Conservation (phyloP, 2,113 vertebrate genomes). For the Speoplatyrhinus poulsoni region DNA sequence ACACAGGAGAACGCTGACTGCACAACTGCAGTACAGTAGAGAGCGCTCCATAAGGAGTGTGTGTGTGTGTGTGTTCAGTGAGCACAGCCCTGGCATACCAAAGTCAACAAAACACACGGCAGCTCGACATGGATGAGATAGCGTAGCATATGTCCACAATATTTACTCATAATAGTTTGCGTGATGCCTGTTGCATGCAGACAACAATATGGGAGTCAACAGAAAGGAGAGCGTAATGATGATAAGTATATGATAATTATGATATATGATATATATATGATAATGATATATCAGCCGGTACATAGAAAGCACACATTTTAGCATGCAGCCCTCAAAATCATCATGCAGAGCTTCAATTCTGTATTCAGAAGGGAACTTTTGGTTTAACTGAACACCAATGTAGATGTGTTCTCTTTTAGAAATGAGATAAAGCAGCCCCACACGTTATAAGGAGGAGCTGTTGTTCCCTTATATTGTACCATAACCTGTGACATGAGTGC, state of each 20-base stretch:
- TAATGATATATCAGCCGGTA: not conserved
- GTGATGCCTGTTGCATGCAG: not conserved
- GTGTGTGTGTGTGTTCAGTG: too few relatives aligned
- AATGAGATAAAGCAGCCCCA: too few relatives aligned
- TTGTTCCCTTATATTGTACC: too few relatives aligned
- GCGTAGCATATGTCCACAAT: not conserved
- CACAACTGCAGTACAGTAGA: not conserved
- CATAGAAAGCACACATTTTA: not conserved
- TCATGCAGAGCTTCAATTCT: not conserved
- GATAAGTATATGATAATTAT: too few relatives aligned
- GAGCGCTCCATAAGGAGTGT: not conserved
- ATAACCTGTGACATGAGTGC: too few relatives aligned
- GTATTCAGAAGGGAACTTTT: not conserved
- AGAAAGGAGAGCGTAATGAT: too few relatives aligned
- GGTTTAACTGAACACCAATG: too few relatives aligned
- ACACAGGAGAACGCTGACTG: conserved; percentile 4
- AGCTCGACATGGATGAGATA: too few relatives aligned
- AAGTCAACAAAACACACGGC: not conserved
- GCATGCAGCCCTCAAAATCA: too few relatives aligned
- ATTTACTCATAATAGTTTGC: not conserved
- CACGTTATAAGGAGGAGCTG: too few relatives aligned
- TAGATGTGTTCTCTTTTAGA: too few relatives aligned
- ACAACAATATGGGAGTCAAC: not conserved
- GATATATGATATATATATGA: too few relatives aligned
- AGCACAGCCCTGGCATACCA: not conserved